Base-by-base conservation (phyloP, 2,888 invertebrate genomes). In the Hoplodrina blanda region DNA sequence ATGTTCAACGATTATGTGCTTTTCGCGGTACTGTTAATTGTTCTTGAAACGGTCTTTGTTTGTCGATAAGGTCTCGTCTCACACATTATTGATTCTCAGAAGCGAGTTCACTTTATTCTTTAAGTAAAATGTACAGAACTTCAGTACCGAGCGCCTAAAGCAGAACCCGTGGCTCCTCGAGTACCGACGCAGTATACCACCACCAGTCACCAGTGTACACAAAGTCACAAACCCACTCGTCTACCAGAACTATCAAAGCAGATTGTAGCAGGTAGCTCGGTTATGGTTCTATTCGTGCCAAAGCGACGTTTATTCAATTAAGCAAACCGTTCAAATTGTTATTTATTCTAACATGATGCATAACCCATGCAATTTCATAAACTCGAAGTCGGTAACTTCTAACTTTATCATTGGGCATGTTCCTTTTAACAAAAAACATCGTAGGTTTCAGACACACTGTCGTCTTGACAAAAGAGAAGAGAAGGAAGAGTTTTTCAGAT, bases 1-100 rank as follows among this genome's bases (percentile, higher is more conserved):
- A 67, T 59, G 61, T 33, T 80, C 56, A 54, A 57, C 30, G 53
- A 68, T 67, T 55, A 62, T 59, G 68, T 65, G 62, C 70, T 78
- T 73, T 81, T 65, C 64, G 66, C 72, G 44, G 72, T 68, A 69
- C 25, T 53, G 46, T 6, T 19, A 4, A 55, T 65, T 63, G 59
- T 55, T 79, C 54, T 66, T 41, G 19, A 64, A 74, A 63, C 6
- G 13, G 1, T 20, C 11, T 67, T 49, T 65, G 54, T 63, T 66
- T 64, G 30, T 52, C 44, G 46, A 33, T 64, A 17, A 53, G 8
- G 15, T 53, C 5, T 50, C 30, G 6, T 46, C 19, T 63, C 25
- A 11, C 37, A 61, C 17, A 13, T 57, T 19, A 78, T 71, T 62
- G 52, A 61, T 71, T 78, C 72, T 62, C 1, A 49, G 57, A 71